Conservation (phyloP, 2,888 invertebrate genomes). For the Yponomeuta malinellus region DNA sequence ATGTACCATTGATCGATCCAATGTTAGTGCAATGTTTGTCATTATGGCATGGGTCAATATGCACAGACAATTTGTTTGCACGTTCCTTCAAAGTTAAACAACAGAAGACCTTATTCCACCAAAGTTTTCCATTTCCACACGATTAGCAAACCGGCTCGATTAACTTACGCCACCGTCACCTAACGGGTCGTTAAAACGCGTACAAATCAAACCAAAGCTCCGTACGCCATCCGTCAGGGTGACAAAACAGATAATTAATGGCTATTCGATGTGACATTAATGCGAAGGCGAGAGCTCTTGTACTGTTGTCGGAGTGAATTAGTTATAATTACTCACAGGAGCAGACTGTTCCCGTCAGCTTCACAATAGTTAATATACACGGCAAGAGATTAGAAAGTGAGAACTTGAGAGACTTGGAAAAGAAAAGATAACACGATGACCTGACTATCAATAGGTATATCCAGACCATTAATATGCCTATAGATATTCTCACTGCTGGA, state of each 20-base stretch:
- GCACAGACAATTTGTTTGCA: not conserved
- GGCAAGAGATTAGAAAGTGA: no score
- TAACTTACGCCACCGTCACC: not conserved
- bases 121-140: not conserved
- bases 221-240: not conserved
- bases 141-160: not conserved
- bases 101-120: not conserved
- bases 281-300: not conserved
- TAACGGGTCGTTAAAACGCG: not conserved
- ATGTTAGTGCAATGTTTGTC: not conserved
- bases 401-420: no score
- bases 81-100: not conserved
- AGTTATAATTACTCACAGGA: not conserved
- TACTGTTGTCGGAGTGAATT: slow-evolving; percentile 6
- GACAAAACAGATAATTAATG: slow-evolving; percentile 6
- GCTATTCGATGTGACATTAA: slow-evolving; percentile 6
- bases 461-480: no score
- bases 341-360: not conserved
- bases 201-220: slow-evolving; percentile 10
- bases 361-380: not conserved
- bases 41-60: not conserved
- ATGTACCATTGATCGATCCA: not conserved
- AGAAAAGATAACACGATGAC: no score
- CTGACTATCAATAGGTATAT: no score
- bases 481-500: no score